Evolutionary conservation across 2,797 vertebrate species (phyloP), one percentile per base, ranked within the genome.

Genomic region (Picus viridis): DNA sequence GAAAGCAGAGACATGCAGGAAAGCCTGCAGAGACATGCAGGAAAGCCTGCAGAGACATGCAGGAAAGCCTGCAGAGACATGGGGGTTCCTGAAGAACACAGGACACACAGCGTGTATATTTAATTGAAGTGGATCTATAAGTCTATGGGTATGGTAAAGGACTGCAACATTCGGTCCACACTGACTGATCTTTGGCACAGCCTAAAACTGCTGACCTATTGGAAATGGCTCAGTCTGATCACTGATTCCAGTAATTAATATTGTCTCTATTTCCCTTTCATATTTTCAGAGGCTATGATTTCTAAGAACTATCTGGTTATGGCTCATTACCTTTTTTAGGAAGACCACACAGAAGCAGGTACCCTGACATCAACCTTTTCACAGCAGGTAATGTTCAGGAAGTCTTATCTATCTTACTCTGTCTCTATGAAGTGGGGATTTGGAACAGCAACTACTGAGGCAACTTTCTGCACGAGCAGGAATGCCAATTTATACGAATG

Each of bases 251-350:
- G n/a, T 57, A 26, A 92, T 61, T 39, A 90, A 73, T 22, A 83
- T 2, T 86, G 61, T 54, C 41, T 73, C 49, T 87, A 13, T 59
- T 89, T 63, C 86, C n/a, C 54, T 62, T 32, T 53, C n/a, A 17
- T 72, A 77, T 83, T 95, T 94, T 75, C 75, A 87, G 73, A 61
- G 23, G 17, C 61, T 76, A 61, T 87, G 22, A 23, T 82, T 87
- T 83, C 67, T 86, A 86, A 94, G 67, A 89, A 89, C 65, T 39
- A 26, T 67, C 64, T 76, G 53, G 32, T 67, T 78, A 87, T 75
- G 67, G 75, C 63, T 90, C 79, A 73, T 92, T 86, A 73, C 39
- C 49, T 90, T 45, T 93, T 89, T 89, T 79, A 90, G 79, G 78
- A 95, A 94, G 61, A 73, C 57, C 47, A 78, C 1, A 0, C 2